Conservation (phyloP, 2,888 invertebrate genomes). For the Xanthia icteritia region DNA sequence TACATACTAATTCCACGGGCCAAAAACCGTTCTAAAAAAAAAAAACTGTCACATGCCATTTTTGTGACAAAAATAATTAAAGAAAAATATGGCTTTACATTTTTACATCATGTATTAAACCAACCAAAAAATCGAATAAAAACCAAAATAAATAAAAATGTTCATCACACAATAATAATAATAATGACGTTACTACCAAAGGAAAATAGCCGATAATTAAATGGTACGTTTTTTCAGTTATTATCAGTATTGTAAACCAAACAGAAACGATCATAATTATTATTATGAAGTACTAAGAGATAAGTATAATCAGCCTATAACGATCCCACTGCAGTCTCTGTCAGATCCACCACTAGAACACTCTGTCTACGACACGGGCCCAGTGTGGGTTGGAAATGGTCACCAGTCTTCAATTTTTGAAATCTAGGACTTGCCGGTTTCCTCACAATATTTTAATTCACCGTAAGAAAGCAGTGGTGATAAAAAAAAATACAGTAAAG, state of each 20-base stretch:
- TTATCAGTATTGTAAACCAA: background rate
- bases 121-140: conserved; percentile 18
- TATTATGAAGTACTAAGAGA: background rate
- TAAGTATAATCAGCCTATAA: background rate
- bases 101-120: conserved; percentile 25
- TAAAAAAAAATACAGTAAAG: background rate
- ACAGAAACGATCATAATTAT: no score
- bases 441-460: background rate
- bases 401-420: background rate
- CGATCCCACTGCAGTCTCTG: background rate
- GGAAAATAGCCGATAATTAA: conserved; percentile 2
- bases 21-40: background rate
- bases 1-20: background rate
- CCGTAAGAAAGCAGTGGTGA: background rate
- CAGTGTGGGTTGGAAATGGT: background rate
- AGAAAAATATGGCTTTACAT: conserved; percentile 40
- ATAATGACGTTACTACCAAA: conserved; percentile 34
- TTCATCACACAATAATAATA: conserved; percentile 5
- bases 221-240: conserved; percentile 19
- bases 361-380: no score
- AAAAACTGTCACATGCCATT: conserved; percentile 20
- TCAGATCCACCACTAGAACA: background rate
- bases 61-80: conserved; percentile 18
- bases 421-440: background rate
- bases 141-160: conserved; percentile 8